These are phyloP conservation scores for Bucorvus abyssinicus DNA, from an alignment of 2,797 vertebrate species.

Conservation along the genomic window DNA sequence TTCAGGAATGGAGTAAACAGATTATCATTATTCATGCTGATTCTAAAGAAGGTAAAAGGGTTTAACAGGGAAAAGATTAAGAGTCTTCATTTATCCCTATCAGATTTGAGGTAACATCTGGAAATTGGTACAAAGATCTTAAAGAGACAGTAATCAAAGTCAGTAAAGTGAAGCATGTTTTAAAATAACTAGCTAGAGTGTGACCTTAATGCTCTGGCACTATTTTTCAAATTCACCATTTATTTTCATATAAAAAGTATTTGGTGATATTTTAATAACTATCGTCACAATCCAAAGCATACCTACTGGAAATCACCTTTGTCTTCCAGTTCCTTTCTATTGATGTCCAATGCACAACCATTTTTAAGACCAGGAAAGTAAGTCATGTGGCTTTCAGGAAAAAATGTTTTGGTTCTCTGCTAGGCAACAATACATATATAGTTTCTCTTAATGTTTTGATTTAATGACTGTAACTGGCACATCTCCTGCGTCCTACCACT, in stretches of 20 bases:
- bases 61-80: neutral
- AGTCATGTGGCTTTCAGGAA: neutral
- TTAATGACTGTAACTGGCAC: neutral
- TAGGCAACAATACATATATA: neutral
- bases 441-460: neutral
- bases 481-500: neutral
- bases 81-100: neutral
- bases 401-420: conserved; percentile 1
- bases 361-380: conserved; percentile 20
- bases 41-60: conserved; percentile 14
- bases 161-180: neutral
- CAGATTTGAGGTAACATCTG: neutral
- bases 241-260: neutral
- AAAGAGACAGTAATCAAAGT: neutral
- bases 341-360: neutral
- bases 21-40: neutral
- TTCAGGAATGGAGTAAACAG: conserved; percentile 8
- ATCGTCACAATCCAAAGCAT: neutral
- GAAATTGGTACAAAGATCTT: neutral
- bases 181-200: neutral
- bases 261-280: neutral
- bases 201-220: neutral
- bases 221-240: neutral
- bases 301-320: neutral
- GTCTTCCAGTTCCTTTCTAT: neutral